These are phyloP conservation scores for Marasmarcha lunaedactyla DNA, from an alignment of 2,888 invertebrate species.

Conservation along the genomic window DNA sequence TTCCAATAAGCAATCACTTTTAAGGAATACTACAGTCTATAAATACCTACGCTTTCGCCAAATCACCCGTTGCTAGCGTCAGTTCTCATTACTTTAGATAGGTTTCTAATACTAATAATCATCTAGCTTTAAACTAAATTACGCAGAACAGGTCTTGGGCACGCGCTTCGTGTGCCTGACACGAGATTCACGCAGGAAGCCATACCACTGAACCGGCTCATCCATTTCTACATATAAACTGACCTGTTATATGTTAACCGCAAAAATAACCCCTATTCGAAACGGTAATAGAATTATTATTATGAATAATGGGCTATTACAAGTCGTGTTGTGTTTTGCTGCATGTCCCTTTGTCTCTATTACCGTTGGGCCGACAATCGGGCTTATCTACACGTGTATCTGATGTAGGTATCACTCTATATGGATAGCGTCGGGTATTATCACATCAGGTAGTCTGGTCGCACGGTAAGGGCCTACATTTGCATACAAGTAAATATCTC, in stretches of 20 bases:
- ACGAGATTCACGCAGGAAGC: neutral
- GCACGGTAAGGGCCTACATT: constrained; percentile 57
- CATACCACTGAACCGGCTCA: neutral
- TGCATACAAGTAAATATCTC: constrained; percentile 66
- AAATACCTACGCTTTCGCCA: neutral
- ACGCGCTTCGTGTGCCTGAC: neutral
- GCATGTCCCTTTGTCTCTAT: constrained; percentile 58
- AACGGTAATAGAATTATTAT: constrained; percentile 20
- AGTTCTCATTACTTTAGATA: neutral
- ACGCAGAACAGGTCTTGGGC: no score
- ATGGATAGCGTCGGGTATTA: constrained; percentile 56
- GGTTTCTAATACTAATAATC: neutral
- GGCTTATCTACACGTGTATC: constrained; percentile 61
- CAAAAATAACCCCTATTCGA: constrained; percentile 2
- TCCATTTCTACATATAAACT: neutral
- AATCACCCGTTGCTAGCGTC: neutral
- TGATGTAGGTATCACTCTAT: constrained; percentile 59
- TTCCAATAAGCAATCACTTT: no score
- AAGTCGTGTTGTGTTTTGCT: constrained; percentile 10
- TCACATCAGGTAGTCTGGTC: constrained; percentile 58
- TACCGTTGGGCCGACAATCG: constrained; percentile 39
- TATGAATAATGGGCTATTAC: constrained; percentile 16
- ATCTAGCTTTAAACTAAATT: neutral
- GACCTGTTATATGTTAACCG: constrained; percentile 6
- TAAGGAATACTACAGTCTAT: neutral